Conservation (phyloP, 2,797 vertebrate genomes). For the Miichthys miiuy region DNA sequence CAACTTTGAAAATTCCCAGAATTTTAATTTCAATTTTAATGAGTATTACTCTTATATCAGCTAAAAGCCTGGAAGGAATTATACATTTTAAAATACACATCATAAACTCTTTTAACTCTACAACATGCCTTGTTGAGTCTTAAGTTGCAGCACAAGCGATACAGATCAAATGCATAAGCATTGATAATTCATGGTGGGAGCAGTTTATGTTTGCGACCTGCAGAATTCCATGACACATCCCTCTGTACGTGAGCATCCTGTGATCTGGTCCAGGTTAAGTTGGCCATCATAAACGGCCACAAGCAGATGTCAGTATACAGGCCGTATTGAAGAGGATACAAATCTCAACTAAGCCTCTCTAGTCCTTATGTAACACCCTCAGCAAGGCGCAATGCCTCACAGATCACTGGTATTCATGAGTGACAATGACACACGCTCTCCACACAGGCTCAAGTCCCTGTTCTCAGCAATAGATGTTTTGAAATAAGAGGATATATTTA, state of each 20-base stretch:
- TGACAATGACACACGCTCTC: constrained; percentile 66
- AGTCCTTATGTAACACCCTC: constrained; percentile 78
- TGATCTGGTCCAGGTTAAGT: constrained; percentile 56
- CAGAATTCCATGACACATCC: constrained; percentile 11
- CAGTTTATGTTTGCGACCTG: not conserved
- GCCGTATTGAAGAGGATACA: constrained; percentile 69
- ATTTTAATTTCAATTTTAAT: not conserved
- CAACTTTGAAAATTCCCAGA: too few relatives aligned
- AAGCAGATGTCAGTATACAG: constrained; percentile 68
- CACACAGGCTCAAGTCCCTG: constrained; percentile 52
- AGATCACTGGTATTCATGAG: constrained; percentile 60
- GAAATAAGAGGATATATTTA: constrained; percentile 69
- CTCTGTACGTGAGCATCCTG: constrained; percentile 1
- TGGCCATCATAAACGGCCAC: constrained; percentile 48
- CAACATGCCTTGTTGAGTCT: constrained; percentile 26
- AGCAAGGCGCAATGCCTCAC: constrained; percentile 57
- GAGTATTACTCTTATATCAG: constrained; percentile 1
- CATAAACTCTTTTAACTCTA: constrained; percentile 1
- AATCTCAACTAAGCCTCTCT: constrained; percentile 76
- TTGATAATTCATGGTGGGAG: not conserved
- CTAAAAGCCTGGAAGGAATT: not conserved
- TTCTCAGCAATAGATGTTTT: constrained; percentile 47
- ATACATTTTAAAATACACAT: constrained; percentile 15
- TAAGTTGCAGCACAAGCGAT: not conserved
- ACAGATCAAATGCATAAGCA: constrained; percentile 10